Percentiles rank a stretch among this genome's conserved stretches.
Conservation (phyloP, 2,113 vertebrate genomes). For the Gallinago paraguaiae region DNA sequence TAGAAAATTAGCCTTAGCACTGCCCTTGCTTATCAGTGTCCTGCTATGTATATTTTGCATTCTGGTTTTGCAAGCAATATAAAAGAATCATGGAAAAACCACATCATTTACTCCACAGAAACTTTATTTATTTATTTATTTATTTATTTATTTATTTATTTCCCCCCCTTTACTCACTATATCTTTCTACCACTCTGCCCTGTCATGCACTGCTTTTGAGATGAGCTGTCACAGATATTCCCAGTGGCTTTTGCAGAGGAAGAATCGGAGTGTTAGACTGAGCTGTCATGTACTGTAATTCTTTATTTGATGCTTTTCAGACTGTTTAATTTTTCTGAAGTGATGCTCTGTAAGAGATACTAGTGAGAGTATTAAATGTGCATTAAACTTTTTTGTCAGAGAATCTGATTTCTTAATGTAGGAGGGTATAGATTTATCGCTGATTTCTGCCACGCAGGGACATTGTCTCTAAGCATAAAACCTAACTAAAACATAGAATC, state of each 20-base stretch:
- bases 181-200: background rate
- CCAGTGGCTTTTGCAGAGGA: constrained; percentile 37
- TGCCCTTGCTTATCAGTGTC: background rate
- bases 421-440: background rate
- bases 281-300: constrained; percentile 36
- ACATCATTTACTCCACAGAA: background rate
- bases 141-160: background rate
- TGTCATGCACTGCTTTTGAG: constrained; percentile 21
- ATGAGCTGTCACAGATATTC: constrained; percentile 47
- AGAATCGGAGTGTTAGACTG: constrained; percentile 22
- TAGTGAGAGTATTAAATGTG: background rate
- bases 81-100: background rate
- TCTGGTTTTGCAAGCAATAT: background rate
- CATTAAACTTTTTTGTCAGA: background rate
- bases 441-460: background rate
- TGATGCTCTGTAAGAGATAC: background rate
- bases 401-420: background rate
- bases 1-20: background rate
- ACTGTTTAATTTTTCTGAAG: constrained; percentile 20
- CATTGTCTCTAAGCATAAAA: background rate
- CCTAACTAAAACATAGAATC: background rate
- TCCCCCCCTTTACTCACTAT: background rate
- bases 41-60: background rate
- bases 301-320: constrained; percentile 36
- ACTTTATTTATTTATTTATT: background rate